phyloP scores from a whole-genome alignment of 2,797 vertebrate genomes.

The Characodon lateralis region DNA sequence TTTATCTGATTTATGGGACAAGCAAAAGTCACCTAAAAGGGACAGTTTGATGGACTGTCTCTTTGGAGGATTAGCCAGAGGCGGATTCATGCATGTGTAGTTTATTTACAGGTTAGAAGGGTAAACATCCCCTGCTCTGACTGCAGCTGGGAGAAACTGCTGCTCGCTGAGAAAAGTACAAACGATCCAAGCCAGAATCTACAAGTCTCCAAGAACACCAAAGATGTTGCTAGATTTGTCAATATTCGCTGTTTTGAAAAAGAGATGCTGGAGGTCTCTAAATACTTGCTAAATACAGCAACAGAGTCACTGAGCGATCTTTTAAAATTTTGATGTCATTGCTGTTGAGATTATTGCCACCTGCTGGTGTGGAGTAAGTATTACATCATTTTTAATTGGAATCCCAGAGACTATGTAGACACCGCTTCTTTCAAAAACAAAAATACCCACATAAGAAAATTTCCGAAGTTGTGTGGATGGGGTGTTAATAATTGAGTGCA shows the following conservation, averaged over 20 bases:
- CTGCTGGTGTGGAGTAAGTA: neutral
- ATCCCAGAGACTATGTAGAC: neutral
- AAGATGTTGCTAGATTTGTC: neutral
- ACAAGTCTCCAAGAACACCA: neutral
- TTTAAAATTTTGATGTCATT: neutral
- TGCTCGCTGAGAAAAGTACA: neutral
- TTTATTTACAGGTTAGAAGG: neutral
- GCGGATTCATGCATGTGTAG: neutral
- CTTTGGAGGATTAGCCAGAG: neutral
- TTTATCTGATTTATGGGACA: no score
- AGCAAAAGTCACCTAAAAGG: no score
- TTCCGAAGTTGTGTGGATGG: neutral
- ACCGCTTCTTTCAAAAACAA: neutral
- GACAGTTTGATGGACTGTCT: no score
- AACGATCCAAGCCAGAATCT: neutral
- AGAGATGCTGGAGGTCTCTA: neutral
- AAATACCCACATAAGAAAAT: neutral
- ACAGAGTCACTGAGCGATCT: neutral
- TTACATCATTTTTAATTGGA: neutral
- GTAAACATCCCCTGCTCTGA: neutral
- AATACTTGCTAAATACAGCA: neutral
- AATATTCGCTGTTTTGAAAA: neutral
- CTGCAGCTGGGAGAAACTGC: neutral
- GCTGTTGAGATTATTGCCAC: neutral
- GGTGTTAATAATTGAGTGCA: slow-evolving; percentile 39